phyloP scores from a whole-genome alignment of 2,113 vertebrate genomes.

The Synchiropus splendidus region DNA sequence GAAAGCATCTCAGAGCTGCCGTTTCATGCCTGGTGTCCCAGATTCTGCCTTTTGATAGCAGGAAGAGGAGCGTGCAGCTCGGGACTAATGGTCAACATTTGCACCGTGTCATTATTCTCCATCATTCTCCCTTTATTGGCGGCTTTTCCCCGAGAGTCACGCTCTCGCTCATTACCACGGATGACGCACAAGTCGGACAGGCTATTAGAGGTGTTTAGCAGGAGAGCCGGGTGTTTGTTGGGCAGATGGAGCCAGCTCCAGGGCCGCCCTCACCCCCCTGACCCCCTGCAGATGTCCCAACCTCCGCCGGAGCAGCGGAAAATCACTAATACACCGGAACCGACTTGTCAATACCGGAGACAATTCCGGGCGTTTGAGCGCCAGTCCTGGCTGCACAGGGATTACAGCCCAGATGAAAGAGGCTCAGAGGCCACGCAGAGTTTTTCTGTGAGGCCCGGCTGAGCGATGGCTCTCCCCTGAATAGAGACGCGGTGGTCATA shows the following conservation, averaged over 20 bases:
- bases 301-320: constrained; percentile 61
- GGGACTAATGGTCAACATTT: constrained; percentile 33
- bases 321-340: constrained; percentile 80
- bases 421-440: constrained; percentile 61
- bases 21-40: constrained; percentile 51
- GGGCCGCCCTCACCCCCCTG: constrained; percentile 64
- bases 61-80: constrained; percentile 23
- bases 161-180: constrained; percentile 33
- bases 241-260: constrained; percentile 83
- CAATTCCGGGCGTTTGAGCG: constrained; percentile 78
- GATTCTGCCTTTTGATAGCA: constrained; percentile 46
- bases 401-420: constrained; percentile 71
- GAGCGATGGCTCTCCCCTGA: constrained; percentile 49
- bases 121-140: constrained; percentile 22
- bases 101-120: constrained; percentile 44
- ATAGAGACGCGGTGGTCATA: constrained; percentile 53
- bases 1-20: constrained; percentile 49
- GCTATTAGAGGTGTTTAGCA: constrained; percentile 47
- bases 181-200: constrained; percentile 42
- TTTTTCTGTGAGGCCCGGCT: constrained; percentile 60
- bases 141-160: constrained; percentile 10
- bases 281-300: constrained; percentile 81
- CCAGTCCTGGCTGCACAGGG: constrained; percentile 63
- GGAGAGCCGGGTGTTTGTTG: constrained; percentile 42
- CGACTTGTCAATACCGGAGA: constrained; percentile 67